phyloP scores from a whole-genome alignment of 2,888 invertebrate genomes.

The Campaea margaritaria region DNA sequence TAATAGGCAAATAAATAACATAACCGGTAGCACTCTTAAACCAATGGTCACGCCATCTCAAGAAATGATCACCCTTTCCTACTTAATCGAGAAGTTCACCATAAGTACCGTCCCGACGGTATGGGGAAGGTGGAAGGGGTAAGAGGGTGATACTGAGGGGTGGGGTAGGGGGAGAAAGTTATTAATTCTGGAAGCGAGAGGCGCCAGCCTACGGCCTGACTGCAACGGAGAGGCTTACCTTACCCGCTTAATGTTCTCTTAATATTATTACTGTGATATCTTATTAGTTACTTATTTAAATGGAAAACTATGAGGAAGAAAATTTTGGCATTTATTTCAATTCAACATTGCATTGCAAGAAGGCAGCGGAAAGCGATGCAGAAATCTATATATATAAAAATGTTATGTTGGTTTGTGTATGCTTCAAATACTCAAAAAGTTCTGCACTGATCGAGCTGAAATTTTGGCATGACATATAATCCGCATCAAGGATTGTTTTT shows the following conservation, averaged over 20 bases:
- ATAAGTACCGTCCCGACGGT: slow-evolving; percentile 51
- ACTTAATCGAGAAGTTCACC: slow-evolving; percentile 59
- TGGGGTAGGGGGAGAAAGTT: slow-evolving; percentile 73
- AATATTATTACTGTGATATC: slow-evolving; percentile 66
- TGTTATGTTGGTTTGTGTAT: too few relatives aligned
- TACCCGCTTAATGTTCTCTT: slow-evolving; percentile 78
- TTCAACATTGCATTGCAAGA: too few relatives aligned
- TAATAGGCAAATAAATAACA: too few relatives aligned
- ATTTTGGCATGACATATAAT: too few relatives aligned
- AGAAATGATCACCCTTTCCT: slow-evolving; percentile 35
- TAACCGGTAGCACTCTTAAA: neutral
- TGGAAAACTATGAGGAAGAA: neutral
- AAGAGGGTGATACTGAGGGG: slow-evolving; percentile 44
- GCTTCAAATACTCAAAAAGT: too few relatives aligned
- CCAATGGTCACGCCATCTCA: slow-evolving; percentile 23
- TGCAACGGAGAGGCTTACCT: slow-evolving; percentile 80
- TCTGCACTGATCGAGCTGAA: too few relatives aligned
- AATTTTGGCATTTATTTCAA: too few relatives aligned
- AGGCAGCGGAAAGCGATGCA: too few relatives aligned
- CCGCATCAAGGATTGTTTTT: too few relatives aligned
- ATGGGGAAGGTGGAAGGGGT: slow-evolving; percentile 53
- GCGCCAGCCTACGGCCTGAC: slow-evolving; percentile 80
- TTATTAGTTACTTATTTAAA: slow-evolving; percentile 17
- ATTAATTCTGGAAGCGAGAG: slow-evolving; percentile 84
- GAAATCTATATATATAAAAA: too few relatives aligned